A percentile compares a stretch with the other conserved stretches of the same genome.
These are phyloP conservation scores for Cebus imitator DNA, from an alignment of 2,113 vertebrate species.

Conservation along the genomic window DNA sequence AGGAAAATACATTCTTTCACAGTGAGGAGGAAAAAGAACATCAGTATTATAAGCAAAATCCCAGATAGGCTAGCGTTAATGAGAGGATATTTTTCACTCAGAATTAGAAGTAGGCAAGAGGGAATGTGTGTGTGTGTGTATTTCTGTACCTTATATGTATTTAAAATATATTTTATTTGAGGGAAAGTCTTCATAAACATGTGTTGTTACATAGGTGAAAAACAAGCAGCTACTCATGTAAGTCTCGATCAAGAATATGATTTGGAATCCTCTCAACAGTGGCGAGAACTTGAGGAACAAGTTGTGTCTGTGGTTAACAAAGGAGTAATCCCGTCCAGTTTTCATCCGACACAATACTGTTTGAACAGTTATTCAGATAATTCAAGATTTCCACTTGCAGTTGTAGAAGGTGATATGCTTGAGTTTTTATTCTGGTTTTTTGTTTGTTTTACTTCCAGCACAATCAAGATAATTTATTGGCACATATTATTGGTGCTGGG, in stretches of 20 bases:
- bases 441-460: not conserved
- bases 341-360: conserved; percentile 94
- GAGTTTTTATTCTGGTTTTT: not conserved
- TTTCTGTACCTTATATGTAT: not conserved
- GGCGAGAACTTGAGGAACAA: conserved; percentile 95
- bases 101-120: not conserved
- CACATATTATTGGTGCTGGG: not conserved
- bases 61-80: not conserved
- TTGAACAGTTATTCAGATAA: conserved; percentile 95
- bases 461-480: conserved; percentile 13
- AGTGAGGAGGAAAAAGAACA: not conserved
- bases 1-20: not conserved
- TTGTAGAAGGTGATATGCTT: conserved; percentile 90
- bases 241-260: conserved; percentile 98
- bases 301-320: conserved; percentile 90
- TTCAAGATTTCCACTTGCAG: conserved; percentile 91
- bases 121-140: not conserved
- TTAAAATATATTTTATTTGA: conserved; percentile 18
- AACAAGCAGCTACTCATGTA: conserved; percentile 96
- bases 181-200: not conserved
- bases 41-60: not conserved
- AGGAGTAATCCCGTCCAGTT: conserved; percentile 87
- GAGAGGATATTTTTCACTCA: not conserved
- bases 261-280: conserved; percentile 91
- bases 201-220: conserved; percentile 88